Conservation (phyloP, 2,113 vertebrate species). For the Phyllostomus discolor region DNA sequence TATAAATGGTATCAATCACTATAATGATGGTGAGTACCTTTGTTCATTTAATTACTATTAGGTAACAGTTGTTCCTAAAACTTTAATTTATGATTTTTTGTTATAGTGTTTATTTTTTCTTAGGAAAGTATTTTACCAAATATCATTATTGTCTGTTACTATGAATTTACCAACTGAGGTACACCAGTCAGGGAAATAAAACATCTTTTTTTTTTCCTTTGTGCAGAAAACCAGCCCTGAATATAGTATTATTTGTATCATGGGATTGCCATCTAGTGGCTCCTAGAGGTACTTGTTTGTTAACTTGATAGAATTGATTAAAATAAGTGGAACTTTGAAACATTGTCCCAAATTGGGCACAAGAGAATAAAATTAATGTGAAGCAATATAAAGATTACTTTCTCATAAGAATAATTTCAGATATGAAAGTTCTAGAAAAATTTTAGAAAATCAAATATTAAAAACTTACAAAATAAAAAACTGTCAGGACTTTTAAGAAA, state of each 20-base stretch:
- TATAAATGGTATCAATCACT: background rate
- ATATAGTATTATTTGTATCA: slow-evolving; percentile 22
- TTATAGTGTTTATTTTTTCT: background rate
- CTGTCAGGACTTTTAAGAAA: background rate
- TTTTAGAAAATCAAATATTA: background rate
- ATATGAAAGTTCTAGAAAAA: background rate
- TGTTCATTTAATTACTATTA: background rate
- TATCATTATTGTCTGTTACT: background rate
- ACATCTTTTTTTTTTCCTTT: slow-evolving; percentile 5
- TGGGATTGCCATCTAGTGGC: slow-evolving; percentile 77
- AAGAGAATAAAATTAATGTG: background rate
- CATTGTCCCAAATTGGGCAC: background rate
- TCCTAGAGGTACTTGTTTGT: rapidly evolving
- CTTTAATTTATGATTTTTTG: background rate
- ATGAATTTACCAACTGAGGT: background rate
- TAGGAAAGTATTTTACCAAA: background rate
- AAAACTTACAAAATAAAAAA: background rate
- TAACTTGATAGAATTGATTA: background rate
- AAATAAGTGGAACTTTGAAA: background rate
- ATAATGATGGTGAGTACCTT: background rate
- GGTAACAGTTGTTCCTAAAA: background rate
- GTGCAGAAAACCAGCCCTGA: background rate
- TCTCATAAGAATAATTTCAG: background rate
- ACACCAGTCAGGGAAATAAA: background rate
- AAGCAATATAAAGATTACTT: background rate